Evolutionary conservation across 35 echinoderm and acorn worm genomes (phyloP).

Genomic region (Lytechinus variegatus): DNA sequence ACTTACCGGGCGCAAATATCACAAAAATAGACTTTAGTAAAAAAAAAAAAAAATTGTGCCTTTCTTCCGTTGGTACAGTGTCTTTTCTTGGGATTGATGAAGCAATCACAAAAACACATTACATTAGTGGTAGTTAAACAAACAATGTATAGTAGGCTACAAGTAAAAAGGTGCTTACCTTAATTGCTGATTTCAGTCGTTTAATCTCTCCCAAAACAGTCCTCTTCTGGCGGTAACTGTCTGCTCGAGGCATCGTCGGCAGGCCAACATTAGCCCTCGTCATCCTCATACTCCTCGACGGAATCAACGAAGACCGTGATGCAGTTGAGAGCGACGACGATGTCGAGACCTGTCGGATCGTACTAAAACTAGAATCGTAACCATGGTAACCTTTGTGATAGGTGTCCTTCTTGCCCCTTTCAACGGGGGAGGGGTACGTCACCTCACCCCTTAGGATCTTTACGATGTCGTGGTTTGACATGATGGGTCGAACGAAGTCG

Average conservation of each 20-base stretch:
- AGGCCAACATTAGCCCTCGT: background rate
- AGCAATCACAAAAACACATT: too few relatives aligned
- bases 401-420: background rate
- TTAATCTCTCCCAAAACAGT: background rate
- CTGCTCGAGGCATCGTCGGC: background rate
- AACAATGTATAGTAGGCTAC: too few relatives aligned
- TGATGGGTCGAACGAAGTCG: background rate
- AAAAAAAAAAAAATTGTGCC: too few relatives aligned
- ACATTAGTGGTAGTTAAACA: too few relatives aligned
- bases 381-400: background rate
- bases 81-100: too few relatives aligned
- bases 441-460: constrained; percentile 25
- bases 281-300: background rate
- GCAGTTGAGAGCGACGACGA: background rate
- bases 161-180: background rate
- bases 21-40: too few relatives aligned
- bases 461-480: background rate
- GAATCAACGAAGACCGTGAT: background rate
- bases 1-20: too few relatives aligned
- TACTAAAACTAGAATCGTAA: background rate
- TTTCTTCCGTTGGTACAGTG: too few relatives aligned
- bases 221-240: background rate
- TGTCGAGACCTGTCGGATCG: background rate
- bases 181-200: background rate
- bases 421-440: constrained; percentile 1